A percentile compares a stretch with the other conserved stretches of the same genome.
These are phyloP conservation scores for Pyrgilauda ruficollis DNA, from an alignment of 2,113 vertebrate genomes.

Conservation along the genomic window DNA sequence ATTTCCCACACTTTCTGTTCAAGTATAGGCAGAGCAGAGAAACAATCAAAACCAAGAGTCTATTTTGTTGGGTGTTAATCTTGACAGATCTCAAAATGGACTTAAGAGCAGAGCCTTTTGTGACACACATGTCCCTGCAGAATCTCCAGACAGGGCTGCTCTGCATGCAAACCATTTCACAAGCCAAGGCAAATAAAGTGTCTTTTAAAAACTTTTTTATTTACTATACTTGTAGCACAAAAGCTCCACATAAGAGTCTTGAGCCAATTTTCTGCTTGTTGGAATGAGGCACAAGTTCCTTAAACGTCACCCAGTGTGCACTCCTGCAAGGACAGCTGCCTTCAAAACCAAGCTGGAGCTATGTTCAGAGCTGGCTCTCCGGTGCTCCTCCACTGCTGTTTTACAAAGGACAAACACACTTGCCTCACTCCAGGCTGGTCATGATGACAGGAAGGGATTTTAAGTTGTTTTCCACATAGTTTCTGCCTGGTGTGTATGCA, in stretches of 20 bases:
- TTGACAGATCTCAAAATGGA: not conserved
- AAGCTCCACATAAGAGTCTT: not conserved
- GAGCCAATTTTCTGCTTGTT: not conserved
- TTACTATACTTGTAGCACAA: not conserved
- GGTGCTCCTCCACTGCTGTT: not conserved
- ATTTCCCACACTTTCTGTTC: not conserved
- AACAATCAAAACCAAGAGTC: not conserved
- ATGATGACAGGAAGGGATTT: not conserved
- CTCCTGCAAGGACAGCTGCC: not conserved
- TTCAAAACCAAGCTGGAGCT: not conserved
- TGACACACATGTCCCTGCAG: not conserved
- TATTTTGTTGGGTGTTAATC: not conserved
- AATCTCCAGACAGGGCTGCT: not conserved
- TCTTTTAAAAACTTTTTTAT: not conserved
- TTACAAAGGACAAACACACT: not conserved
- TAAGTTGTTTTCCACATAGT: not conserved
- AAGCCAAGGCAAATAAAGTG: not conserved
- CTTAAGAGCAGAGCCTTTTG: not conserved
- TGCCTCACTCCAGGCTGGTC: fast-evolving
- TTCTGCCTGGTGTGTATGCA: not conserved
- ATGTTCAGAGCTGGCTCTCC: not conserved
- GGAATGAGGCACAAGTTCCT: not conserved
- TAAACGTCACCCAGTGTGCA: not conserved
- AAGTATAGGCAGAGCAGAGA: not conserved
- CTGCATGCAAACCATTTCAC: not conserved